Evolutionary conservation across 2,888 invertebrate genomes (phyloP), one percentile per base, ranked within the genome.

Genomic region (Lithosia quadra): DNA sequence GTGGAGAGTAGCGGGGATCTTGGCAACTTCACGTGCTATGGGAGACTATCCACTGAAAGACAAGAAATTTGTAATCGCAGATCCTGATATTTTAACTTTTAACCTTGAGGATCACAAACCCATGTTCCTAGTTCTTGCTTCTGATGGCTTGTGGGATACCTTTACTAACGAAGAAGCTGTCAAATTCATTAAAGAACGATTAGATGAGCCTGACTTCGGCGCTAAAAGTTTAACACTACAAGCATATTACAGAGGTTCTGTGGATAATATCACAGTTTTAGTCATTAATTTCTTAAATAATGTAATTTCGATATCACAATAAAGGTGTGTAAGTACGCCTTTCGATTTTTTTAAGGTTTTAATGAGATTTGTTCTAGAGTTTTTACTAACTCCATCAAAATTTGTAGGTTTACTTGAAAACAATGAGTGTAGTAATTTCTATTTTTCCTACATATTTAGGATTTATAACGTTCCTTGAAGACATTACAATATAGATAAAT

Each of bases 141-240:
- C 99, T 0, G 99, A 99, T 95, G 99, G 99, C 2, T 95, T 99
- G 43, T 99, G 99, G 99, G 99, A 99, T 89, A 98, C 98, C 24
- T 99, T 99, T 89, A 96, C 97, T 58, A 99, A 99, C 91, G 99
- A 99, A 89, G 99, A 99, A 91, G 99, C 99, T 34, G 97, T 99
- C 18, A 97, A 96, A 80, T 99, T 97, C 89, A 97, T 99, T 66
- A 97, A 97, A 91, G 97, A 98, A 83, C 96, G 98, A 80, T 95
- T 99, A 57, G 96, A 97, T 85, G 98, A 99, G 92, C 96, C 98
- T 7, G 97, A 98, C 88, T 98, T 96, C 93, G 99, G 99, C 74
- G 99, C 99, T 67, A 98, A 98, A 92, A 98, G 98, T 87, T 96
- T 99, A 79, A 97, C 98, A 28, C 95, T 98, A 78, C 98, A 99